Base-by-base conservation (phyloP, 2,113 vertebrate genomes). In the Columba janthina region DNA sequence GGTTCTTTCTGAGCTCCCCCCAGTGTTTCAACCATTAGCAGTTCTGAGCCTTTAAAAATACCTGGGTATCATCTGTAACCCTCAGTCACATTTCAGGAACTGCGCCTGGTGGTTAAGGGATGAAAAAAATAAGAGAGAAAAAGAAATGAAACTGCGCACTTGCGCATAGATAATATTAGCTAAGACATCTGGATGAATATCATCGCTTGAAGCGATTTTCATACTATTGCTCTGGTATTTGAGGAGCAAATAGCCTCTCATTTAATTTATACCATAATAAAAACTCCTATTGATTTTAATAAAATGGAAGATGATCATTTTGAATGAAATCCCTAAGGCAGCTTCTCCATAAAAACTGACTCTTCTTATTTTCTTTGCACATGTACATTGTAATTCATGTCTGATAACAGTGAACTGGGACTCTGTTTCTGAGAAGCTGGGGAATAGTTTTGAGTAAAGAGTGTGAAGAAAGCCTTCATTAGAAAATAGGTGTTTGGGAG, bases 251-350 rank as follows among this genome's bases (percentile, higher is more conserved):
- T 91, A 94, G 70, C 81, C 90, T 81, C 93, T 95, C 88, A 75
- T 97, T 98, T 97, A 97, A 97, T 98, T 98, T 98, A 97, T 92
- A 95, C 86, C 85, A 88, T 95, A 97, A 97, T 98, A 97, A 98
- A 97, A 97, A 94, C 85, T 97, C 90, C 65, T 97, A 98, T 97
- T 97, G 97, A 98, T 97, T 98, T 98, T 97, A 97, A 98, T 98
- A 98, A 98, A 97, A 96, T 92, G 96, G 97, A 97, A 97, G 97
- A 94, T 51, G 64, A 96, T 97, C 56, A 95, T 97, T 98, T 97
- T 96, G 94, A 97, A 95, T 95, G 62, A 96, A 96, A 95, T 95
- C 90, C 97, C 95, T 46, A 64, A 91, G 96, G 96, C 96, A 94
- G 78, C 84, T 96, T 96, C 88, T 97, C 91, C n/a, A 18, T 73